These are phyloP conservation scores for Solenopsis fugax DNA, from an alignment of 1,140 invertebrate genomes.

Conservation along the genomic window DNA sequence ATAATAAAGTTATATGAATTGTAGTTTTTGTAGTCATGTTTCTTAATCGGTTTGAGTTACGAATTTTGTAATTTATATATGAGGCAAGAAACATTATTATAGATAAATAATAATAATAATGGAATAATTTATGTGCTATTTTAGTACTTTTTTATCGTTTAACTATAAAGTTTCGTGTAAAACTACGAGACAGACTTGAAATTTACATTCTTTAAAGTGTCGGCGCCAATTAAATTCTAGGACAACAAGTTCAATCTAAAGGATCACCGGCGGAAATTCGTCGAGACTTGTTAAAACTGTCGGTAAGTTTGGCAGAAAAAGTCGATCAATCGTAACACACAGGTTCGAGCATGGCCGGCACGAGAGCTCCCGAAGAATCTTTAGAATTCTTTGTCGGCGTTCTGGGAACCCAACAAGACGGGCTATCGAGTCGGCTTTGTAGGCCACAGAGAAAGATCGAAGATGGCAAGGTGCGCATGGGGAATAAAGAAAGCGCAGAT, in stretches of 20 bases:
- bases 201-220: conserved; percentile 6
- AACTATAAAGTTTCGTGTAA: not conserved
- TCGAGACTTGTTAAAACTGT: conserved; percentile 44
- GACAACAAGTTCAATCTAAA: not conserved
- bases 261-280: not conserved
- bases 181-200: not conserved
- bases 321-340: conserved; percentile 66
- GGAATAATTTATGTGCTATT: conserved; percentile 17
- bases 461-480: conserved; percentile 18
- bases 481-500: conserved; percentile 59
- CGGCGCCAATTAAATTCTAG: conserved; percentile 5
- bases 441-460: conserved; percentile 39
- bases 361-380: conserved; percentile 64
- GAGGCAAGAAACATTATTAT: not conserved
- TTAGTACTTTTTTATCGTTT: not conserved
- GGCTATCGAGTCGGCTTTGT: conserved; percentile 42
- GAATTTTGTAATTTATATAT: not conserved
- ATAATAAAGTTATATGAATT: not conserved
- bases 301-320: conserved; percentile 54
- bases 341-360: conserved; percentile 47
- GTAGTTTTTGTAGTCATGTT: not conserved
- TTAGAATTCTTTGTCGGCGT: conserved; percentile 74
- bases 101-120: not conserved
- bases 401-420: conserved; percentile 52
- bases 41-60: not conserved